Base-by-base conservation (phyloP, 1,140 invertebrate species). In the Elymnias hypermnestra region DNA sequence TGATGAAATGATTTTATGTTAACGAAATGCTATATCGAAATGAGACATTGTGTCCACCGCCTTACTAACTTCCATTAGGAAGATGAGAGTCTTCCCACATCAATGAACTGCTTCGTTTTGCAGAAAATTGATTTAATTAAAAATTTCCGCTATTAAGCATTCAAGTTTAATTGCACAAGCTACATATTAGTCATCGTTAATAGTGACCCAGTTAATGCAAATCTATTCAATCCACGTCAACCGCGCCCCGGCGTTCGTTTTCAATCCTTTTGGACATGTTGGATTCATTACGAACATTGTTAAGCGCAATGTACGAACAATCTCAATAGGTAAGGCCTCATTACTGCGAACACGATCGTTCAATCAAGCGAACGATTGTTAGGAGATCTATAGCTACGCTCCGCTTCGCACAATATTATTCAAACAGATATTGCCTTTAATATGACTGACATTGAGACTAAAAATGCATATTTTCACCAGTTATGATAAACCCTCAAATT, bases 351-450 rank as follows among this genome's bases (percentile, higher is more conserved):
- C 58, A 67, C 63, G 68, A 72, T 59, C 59, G 51, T 57, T 61
- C 66, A 72, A 70, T 72, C 69, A 70, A 49, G 47, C 45, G 38
- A 60, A 25, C 59, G 57, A 72, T 73, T 68, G 70, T 69, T 71
- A 63, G 63, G 44, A 61, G 56, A 75, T 75, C 64, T 72, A 77
- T 72, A 72, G 63, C 66, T 65, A 66, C 46, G 60, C 57, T 60
- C 57, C 45, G 63, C 58, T 78, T 79, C 65, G 58, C 63, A 68
- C 72, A 62, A 63, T 57, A 77, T 70, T 77, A 71, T 73, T 71
- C 72, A 68, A 59, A 62, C 49, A 68, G 63, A 63, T 62, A 53
- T 46, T 35, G 47, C 57, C 59, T 66, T 69, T 70, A 63, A 57
- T 55, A 55, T 58, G 58, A 44, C 46, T 54, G 38, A 52, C 26